Evolutionary conservation across 1,140 invertebrate species (phyloP), one percentile per base, ranked within the genome.

Genomic region (Maniola jurtina): DNA sequence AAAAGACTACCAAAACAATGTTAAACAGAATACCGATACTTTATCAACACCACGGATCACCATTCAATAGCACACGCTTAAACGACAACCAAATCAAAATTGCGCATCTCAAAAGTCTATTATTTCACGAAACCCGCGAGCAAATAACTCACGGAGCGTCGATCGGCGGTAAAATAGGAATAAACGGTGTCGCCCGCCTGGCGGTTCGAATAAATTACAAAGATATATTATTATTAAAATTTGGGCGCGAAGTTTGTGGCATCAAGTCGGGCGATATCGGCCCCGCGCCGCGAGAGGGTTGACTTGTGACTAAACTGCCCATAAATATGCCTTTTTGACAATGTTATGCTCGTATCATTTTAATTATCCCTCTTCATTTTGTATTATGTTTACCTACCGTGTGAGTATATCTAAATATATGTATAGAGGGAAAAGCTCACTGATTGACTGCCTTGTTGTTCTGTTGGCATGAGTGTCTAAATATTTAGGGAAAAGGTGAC

Each of bases 171-270:
- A 62, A 71, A 76, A 70, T 73, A 71, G 48, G 74, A 67, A 71
- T 66, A 71, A 73, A 68, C 68, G 71, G 54, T 69, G 68, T 73
- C 71, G 71, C 65, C 66, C 56, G 57, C 58, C 57, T 11, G 62
- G 72, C 70, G 68, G 60, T 68, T 67, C 70, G 64, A 72, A 77
- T 77, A 77, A 77, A 77, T 77, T 77, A 77, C 68, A 71, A 75
- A 75, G 76, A 77, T 77, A 75, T 75, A 77, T 73, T 75, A 71
- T 77, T 75, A 77, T 75, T 77, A 77, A 75, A 77, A 77, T 77
- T 77, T 76, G 66, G 68, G 68, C 61, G 62, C 67, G 64, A 75
- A 72, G 33, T 72, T 69, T 48, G 61, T 45, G 36, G 58, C 70
- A 68, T 65, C 64, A 65, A 70, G 33, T 68, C 66, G 58, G 47